These are phyloP conservation scores for Macrobrachium rosenbergii DNA, from an alignment of 1,140 invertebrate species.

Conservation along the genomic window DNA sequence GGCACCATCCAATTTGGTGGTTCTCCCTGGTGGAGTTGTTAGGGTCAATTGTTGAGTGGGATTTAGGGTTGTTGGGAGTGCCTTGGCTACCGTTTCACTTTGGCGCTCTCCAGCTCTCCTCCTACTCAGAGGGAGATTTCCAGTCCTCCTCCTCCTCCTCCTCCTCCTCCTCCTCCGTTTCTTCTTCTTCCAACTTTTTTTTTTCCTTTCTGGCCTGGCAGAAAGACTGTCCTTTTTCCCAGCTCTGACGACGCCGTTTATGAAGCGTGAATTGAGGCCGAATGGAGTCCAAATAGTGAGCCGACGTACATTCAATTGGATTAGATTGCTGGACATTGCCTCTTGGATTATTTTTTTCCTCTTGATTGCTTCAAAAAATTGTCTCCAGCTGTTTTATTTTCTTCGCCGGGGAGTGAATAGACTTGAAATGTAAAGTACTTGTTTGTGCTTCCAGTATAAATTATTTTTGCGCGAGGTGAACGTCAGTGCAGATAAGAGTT, in stretches of 20 bases:
- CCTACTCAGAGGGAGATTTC: neutral
- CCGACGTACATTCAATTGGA: no score
- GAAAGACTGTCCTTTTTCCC: neutral
- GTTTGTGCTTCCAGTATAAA: no score
- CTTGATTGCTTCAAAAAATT: no score
- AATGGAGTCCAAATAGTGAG: no score
- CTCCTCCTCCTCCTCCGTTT: neutral
- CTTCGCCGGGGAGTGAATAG: no score
- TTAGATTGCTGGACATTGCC: no score
- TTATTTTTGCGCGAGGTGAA: no score
- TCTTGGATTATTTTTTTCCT: no score
- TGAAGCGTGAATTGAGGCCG: neutral
- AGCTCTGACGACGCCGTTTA: neutral
- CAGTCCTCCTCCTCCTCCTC: neutral
- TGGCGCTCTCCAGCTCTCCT: constrained; percentile 5
- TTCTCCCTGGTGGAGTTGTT: constrained; percentile 33
- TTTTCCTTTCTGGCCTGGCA: neutral
- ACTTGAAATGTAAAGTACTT: no score
- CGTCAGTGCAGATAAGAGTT: no score
- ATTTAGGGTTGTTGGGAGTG: constrained; percentile 25
- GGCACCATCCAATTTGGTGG: constrained; percentile 56
- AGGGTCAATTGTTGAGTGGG: constrained; percentile 43
- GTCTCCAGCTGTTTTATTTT: no score
- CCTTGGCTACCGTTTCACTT: constrained; percentile 23
- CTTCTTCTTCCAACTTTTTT: neutral